These are phyloP conservation scores for Cebus imitator DNA, from an alignment of 2,113 vertebrate genomes.

Conservation along the genomic window DNA sequence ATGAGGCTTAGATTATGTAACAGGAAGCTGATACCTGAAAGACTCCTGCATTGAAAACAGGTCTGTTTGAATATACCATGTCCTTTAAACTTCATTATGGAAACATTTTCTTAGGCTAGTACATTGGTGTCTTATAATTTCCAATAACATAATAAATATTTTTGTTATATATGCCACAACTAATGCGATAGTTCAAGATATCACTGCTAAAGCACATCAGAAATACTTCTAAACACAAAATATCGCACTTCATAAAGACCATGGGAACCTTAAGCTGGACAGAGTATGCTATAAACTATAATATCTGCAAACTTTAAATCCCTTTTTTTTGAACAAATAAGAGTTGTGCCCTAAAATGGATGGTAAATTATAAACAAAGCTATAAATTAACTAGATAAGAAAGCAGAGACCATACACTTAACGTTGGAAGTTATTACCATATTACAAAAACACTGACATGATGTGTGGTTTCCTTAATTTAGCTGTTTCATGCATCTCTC, in stretches of 20 bases:
- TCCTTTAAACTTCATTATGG: neutral
- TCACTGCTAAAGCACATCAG: neutral
- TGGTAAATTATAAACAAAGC: neutral
- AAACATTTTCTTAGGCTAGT: neutral
- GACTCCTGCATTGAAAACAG: neutral
- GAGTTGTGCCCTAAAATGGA: neutral
- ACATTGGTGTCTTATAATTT: neutral
- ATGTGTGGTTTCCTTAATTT: slow-evolving; percentile 46
- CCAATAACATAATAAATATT: neutral
- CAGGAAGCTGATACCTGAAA: neutral
- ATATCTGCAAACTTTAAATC: neutral
- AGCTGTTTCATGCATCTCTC: neutral
- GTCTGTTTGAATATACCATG: neutral
- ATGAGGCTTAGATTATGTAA: neutral
- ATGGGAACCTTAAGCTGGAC: neutral
- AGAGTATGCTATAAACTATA: neutral
- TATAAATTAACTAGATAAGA: neutral
- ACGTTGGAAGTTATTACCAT: neutral
- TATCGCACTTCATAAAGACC: neutral
- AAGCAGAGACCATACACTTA: neutral
- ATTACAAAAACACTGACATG: neutral
- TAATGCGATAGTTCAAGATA: neutral
- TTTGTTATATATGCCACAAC: neutral
- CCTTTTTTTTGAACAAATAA: neutral
- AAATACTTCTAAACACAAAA: neutral